Evolutionary conservation across 2,888 invertebrate genomes (phyloP).

Genomic region (Mimumesa dahlbomi): DNA sequence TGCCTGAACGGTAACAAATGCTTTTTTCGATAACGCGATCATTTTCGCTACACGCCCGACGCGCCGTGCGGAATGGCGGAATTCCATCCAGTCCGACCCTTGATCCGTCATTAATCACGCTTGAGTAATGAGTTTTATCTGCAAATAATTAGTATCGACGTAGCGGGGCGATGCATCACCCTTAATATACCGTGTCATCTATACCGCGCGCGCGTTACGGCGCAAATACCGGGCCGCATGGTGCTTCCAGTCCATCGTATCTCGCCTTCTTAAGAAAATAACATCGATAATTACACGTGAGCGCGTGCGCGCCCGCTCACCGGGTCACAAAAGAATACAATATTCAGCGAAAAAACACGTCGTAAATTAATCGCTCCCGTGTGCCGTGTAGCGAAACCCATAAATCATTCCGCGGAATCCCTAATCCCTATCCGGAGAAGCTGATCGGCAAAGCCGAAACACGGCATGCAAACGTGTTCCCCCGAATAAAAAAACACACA

Average conservation of each 20-base stretch:
- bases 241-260: background rate
- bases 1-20: conserved; percentile 43
- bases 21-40: conserved; percentile 39
- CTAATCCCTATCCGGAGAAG: conserved; percentile 10
- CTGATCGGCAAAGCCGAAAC: conserved; percentile 20
- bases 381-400: background rate
- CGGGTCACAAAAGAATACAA: too few species aligned
- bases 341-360: background rate
- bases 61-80: conserved; percentile 29
- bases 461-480: conserved; percentile 15
- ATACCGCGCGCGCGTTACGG: conserved; percentile 25
- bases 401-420: conserved; percentile 9
- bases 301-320: too few species aligned
- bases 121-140: conserved; percentile 71
- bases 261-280: background rate
- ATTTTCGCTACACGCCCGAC: conserved; percentile 10
- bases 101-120: conserved; percentile 62
- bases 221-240: background rate
- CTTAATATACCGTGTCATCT: conserved; percentile 51
- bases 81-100: conserved; percentile 38
- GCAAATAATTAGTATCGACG: conserved; percentile 70
- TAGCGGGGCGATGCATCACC: conserved; percentile 60
- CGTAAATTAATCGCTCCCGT: conserved; percentile 16
- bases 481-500: too few species aligned
- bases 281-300: background rate